Percentiles rank a stretch among this genome's conserved stretches.
phyloP scores from a whole-genome alignment of 2,113 vertebrate species.

The Poeciliopsis turrubarensis region DNA sequence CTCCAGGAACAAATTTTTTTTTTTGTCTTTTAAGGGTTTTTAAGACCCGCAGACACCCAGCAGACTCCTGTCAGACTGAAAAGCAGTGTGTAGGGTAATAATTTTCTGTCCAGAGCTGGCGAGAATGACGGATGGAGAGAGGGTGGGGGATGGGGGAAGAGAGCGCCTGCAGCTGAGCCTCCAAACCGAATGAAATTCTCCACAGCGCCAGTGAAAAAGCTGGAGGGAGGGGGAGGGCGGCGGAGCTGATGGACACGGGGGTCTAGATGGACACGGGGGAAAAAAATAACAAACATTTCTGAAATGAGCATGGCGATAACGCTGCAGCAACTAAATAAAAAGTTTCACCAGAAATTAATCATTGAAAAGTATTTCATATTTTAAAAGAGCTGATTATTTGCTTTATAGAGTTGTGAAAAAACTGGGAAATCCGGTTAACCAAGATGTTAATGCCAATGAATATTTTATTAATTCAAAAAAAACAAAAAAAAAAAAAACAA shows the following conservation, averaged over 20 bases:
- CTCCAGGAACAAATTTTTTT: neutral
- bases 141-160: slow-evolving; percentile 53
- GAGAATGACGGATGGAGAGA: slow-evolving; percentile 55
- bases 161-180: slow-evolving; percentile 65
- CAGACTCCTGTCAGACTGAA: slow-evolving; percentile 47
- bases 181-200: slow-evolving; percentile 73
- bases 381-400: too few relatives aligned
- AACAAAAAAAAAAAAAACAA: neutral
- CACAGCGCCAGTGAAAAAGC: slow-evolving; percentile 65
- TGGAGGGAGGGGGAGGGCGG: slow-evolving; percentile 25
- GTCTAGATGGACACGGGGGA: slow-evolving; percentile 22
- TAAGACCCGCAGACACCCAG: slow-evolving; percentile 11
- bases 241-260: slow-evolving; percentile 39
- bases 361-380: neutral
- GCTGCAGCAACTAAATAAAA: neutral
- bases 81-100: slow-evolving; percentile 43
- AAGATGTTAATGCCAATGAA: too few relatives aligned
- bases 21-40: slow-evolving; percentile 11
- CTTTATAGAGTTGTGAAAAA: too few relatives aligned
- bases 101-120: slow-evolving; percentile 60
- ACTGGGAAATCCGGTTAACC: too few relatives aligned
- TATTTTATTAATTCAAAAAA: neutral
- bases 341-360: neutral
- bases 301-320: neutral
- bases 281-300: slow-evolving; percentile 5